phyloP scores from a whole-genome alignment of 2,888 invertebrate genomes.

The Ashinkailepas kermadecensis region DNA sequence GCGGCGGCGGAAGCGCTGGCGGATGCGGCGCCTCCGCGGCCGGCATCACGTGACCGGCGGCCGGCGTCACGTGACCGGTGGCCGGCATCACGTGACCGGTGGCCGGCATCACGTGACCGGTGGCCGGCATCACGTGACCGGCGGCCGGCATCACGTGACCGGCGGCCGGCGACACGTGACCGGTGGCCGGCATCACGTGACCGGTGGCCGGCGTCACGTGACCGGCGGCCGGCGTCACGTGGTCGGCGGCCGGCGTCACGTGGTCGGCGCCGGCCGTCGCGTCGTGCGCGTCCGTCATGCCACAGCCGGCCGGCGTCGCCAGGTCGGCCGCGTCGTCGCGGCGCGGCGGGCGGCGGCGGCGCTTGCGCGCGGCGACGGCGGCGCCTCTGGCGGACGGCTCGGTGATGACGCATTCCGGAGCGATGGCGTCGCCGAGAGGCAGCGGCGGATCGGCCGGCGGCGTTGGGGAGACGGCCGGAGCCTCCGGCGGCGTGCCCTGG shows the following conservation, averaged over 20 bases:
- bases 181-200: background rate
- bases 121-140: background rate
- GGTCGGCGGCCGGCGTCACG: background rate
- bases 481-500: background rate
- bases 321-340: background rate
- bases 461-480: background rate
- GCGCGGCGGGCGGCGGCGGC: constrained; percentile 1
- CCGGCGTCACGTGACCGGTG: no score
- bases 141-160: background rate
- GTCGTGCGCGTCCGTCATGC: background rate
- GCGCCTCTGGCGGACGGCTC: background rate
- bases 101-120: background rate
- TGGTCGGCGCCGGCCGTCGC: background rate
- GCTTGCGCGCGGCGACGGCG: background rate
- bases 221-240: background rate
- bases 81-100: background rate
- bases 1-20: background rate
- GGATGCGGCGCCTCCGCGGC: background rate
- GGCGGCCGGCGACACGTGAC: background rate
- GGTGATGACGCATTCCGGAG: background rate
- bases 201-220: background rate
- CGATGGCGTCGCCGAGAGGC: background rate
- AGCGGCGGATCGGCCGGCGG: background rate
- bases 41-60: no score
- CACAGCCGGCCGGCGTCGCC: background rate